Evolutionary conservation across 1,140 invertebrate species (phyloP), one percentile per base, ranked within the genome.

Genomic region (Ips typographus): DNA sequence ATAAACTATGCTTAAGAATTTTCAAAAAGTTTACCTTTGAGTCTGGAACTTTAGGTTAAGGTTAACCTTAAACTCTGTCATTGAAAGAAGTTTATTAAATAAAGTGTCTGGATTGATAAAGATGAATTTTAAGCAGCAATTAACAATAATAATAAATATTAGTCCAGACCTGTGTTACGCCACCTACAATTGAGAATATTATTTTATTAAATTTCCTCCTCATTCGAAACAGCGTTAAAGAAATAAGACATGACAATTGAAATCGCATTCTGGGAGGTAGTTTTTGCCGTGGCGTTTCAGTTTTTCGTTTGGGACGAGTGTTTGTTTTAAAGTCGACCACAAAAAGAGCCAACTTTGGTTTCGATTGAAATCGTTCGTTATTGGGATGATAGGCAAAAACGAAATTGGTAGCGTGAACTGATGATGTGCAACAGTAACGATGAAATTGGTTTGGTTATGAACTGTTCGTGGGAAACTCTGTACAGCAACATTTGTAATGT

Each of bases 281-380:
- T 64, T 64, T 64, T 64, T 64, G 7, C 62, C n/a, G 1, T 22
- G 2, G 39, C 3, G 39, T 41, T 52, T 64, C 47, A 40, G n/a
- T 64, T 41, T 64, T 64, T 64, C 62, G 49, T 53, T 64, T 64
- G 39, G 62, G 55, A 7, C 40, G 38, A 64, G 40, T 53, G 62
- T 53, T 64, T 64, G 62, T 64, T 64, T 64, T 64, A 64, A 38
- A 40, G n/a, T 4, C 22, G 4, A 38, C 4, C 41, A n/a, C 47
- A 64, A 64, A 64, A 64, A 64, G 41, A 49, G 6, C 36, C 37
- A n/a, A 53, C 62, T 64, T 43, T 8, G 49, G 62, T 64, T 55
- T 64, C 49, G 62, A 64, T 64, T 64, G 49, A 64, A 64, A 64
- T 53, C 49, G 49, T 64, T 51, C 37, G 40, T 64, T 64, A 64